Conservation (phyloP, 2,797 vertebrate genomes). For the Scolopax rusticola region DNA sequence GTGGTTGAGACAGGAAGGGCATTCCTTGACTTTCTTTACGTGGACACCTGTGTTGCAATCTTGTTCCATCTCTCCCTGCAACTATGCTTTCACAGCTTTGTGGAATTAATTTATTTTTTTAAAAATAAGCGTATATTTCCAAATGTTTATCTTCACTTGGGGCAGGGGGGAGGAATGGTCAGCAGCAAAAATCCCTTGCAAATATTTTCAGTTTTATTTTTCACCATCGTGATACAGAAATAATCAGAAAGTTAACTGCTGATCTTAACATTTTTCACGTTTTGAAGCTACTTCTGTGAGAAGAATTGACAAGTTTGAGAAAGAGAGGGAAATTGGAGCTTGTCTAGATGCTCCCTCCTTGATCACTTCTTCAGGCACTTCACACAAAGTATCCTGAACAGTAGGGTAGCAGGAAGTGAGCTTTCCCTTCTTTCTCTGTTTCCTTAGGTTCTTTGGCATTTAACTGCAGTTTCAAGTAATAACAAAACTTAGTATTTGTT, state of each 20-base stretch:
- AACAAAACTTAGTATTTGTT: not conserved
- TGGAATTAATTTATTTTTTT: not conserved
- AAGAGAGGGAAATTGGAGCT: not conserved
- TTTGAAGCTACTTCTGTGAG: not conserved
- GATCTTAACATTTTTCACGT: fast-evolving
- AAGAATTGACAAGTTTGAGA: not conserved
- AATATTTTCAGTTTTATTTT: not conserved
- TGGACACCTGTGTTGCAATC: not conserved
- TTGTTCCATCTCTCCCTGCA: not conserved
- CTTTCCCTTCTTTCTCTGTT: not conserved
- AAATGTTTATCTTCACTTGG: not conserved
- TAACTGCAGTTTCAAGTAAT: not conserved
- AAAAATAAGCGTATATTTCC: not conserved
- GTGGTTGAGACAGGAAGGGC: not conserved
- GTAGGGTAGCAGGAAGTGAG: not conserved
- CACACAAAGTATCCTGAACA: not conserved
- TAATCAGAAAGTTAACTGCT: not conserved
- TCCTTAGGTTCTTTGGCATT: not conserved
- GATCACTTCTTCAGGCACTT: not conserved
- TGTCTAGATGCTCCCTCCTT: not conserved
- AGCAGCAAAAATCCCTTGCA: not conserved
- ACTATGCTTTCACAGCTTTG: not conserved
- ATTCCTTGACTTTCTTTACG: not conserved
- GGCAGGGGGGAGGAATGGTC: not conserved
- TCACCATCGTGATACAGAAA: not conserved